A percentile compares a stretch with the other conserved stretches of the same genome.
Conservation (phyloP, 2,888 invertebrate species). For the Leptopilina drosophilae region DNA sequence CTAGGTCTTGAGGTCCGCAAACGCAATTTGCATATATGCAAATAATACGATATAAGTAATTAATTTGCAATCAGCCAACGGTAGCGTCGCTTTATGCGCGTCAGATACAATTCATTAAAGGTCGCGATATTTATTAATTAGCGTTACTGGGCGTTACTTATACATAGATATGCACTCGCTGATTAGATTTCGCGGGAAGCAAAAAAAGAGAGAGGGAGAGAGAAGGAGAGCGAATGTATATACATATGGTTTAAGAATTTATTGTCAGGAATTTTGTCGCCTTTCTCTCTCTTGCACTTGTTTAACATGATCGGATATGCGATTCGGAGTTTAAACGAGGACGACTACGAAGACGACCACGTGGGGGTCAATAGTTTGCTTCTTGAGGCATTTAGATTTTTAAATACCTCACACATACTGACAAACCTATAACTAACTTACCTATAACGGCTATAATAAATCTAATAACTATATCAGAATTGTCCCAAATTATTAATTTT, state of each 20-base stretch:
- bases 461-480: no score
- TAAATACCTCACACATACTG: not conserved
- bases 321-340: constrained; percentile 8
- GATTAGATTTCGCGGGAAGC: constrained; percentile 26
- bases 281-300: not conserved
- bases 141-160: not conserved
- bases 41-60: constrained; percentile 75
- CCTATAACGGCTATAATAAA: no score
- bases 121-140: constrained; percentile 67
- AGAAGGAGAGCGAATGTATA: no score
- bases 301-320: constrained; percentile 32
- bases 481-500: no score
- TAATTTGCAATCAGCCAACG: constrained; percentile 74
- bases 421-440: no score
- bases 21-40: constrained; percentile 74
- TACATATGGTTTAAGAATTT: not conserved
- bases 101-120: constrained; percentile 74
- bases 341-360: no score
- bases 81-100: constrained; percentile 66
- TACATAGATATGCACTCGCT: constrained; percentile 25
- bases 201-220: no score
- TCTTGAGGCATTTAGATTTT: constrained; percentile 21
- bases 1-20: constrained; percentile 54
- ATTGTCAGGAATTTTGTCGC: constrained; percentile 16
- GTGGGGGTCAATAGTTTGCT: constrained; percentile 20